These are phyloP conservation scores for Sanderia malayensis DNA, from an alignment of 30 jellyfish, hydroid and myxozoan genomes.

Conservation along the genomic window DNA sequence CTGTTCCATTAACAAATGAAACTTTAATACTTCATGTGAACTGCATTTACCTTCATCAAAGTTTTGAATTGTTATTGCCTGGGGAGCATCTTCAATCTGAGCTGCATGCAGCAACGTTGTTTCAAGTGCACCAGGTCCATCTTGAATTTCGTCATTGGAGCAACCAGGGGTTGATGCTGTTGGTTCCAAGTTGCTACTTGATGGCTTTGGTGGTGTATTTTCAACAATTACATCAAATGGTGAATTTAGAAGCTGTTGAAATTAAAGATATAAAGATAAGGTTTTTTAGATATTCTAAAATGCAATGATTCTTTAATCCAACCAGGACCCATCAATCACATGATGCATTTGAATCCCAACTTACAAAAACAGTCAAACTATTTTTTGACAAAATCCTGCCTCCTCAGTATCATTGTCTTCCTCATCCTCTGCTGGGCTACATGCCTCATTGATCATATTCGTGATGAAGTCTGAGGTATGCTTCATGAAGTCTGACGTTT, in stretches of 20 bases:
- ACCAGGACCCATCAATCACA: background rate
- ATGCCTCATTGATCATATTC: conserved; percentile 9
- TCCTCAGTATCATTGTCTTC: background rate
- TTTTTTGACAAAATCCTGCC: background rate
- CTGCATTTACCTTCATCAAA: conserved; percentile 32
- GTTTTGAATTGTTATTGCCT: conserved; percentile 8
- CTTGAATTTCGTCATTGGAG: background rate
- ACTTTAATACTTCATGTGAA: background rate
- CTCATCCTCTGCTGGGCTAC: background rate
- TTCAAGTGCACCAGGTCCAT: conserved; percentile 26
- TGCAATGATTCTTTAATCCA: background rate
- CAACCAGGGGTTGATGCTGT: conserved; percentile 27
- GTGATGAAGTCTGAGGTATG: too few relatives aligned
- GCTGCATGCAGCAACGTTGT: conserved; percentile 23
- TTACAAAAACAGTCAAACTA: background rate
- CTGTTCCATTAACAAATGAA: background rate
- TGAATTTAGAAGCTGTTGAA: conserved; percentile 20
- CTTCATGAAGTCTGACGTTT: conserved; percentile 11
- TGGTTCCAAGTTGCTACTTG: conserved; percentile 16
- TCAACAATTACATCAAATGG: too few relatives aligned
- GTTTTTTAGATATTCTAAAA: conserved; percentile 9
- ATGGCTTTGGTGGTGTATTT: conserved; percentile 18
- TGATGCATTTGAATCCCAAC: conserved; percentile 1
- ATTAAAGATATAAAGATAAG: background rate
- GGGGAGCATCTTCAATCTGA: conserved; percentile 20